These are phyloP conservation scores for Baryphthengus martii DNA, from an alignment of 2,113 vertebrate species.

Conservation along the genomic window DNA sequence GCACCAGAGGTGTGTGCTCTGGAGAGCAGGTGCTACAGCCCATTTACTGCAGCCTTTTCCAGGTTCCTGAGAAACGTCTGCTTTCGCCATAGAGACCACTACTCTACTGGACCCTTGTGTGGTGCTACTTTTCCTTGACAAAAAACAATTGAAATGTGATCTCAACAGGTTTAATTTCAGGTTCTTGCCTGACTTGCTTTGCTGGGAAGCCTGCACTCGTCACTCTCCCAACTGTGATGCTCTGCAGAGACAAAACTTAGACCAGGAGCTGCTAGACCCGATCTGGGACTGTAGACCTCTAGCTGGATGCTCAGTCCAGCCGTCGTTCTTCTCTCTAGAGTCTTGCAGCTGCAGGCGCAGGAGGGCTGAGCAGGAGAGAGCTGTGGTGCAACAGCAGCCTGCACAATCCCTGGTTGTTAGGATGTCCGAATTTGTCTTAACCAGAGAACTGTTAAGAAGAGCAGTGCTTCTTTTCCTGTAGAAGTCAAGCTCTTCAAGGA, in stretches of 20 bases:
- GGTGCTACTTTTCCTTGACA: not conserved
- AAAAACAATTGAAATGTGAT: not conserved
- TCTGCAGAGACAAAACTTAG: not conserved
- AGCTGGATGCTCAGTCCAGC: not conserved
- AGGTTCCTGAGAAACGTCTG: not conserved
- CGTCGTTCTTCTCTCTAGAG: not conserved
- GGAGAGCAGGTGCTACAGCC: not conserved
- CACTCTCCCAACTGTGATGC: not conserved
- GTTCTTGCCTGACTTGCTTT: not conserved
- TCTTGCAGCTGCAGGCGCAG: not conserved
- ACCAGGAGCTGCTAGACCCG: not conserved
- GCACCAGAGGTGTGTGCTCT: not conserved
- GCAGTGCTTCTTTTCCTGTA: not conserved
- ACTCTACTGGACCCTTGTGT: not conserved
- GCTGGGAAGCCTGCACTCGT: not conserved
- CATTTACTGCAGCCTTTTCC: not conserved
- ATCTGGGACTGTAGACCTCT: not conserved
- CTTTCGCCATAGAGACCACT: not conserved
- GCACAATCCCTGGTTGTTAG: not conserved
- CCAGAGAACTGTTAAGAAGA: not conserved
- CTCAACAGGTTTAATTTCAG: not conserved
- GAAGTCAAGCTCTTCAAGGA: not conserved
- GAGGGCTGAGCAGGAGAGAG: not conserved
- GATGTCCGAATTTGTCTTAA: not conserved
- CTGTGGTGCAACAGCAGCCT: not conserved